Evolutionary conservation across 30 jellyfish, hydroid and myxozoan species (phyloP), one percentile per base, ranked within the genome.

Genomic region (Haliclystus octoradiatus): DNA sequence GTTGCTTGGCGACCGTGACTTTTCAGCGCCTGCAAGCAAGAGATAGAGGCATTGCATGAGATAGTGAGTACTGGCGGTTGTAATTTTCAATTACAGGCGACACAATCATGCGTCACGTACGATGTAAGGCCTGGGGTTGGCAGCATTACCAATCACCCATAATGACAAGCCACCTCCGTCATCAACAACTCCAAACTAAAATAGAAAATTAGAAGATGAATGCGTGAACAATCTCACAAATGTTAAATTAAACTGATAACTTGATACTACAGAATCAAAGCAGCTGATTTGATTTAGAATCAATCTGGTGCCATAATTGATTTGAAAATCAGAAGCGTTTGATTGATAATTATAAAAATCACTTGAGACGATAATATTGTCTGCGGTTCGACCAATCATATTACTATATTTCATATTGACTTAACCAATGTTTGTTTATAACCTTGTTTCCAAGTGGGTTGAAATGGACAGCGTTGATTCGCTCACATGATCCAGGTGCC

Each of bases 361-460:
- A n/a, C n/a, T n/a, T n/a, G n/a, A n/a, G n/a, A n/a, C n/a, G n/a
- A n/a, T n/a, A n/a, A n/a, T n/a, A n/a, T n/a, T n/a, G n/a, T n/a
- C n/a, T n/a, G n/a, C n/a, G n/a, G n/a, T n/a, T n/a, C n/a, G n/a
- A n/a, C n/a, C n/a, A n/a, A n/a, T n/a, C n/a, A n/a, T n/a, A n/a
- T n/a, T n/a, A n/a, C n/a, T n/a, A n/a, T n/a, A n/a, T n/a, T n/a
- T n/a, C n/a, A n/a, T n/a, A n/a, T n/a, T n/a, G n/a, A n/a, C n/a
- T n/a, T n/a, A n/a, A n/a, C n/a, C n/a, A n/a, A n/a, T n/a, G n/a
- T n/a, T n/a, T n/a, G n/a, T n/a, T n/a, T n/a, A n/a, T n/a, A n/a
- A 85, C 96, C 96, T 85, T 85, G 67, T 85, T 85, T 33, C 96
- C 96, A 50, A 85, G 72, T 0, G 93, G 64, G 68, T 85, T 77